Evolutionary conservation across 1,140 invertebrate genomes (phyloP), one percentile per base, ranked within the genome.

Genomic region (Philopotamus ludificatus): DNA sequence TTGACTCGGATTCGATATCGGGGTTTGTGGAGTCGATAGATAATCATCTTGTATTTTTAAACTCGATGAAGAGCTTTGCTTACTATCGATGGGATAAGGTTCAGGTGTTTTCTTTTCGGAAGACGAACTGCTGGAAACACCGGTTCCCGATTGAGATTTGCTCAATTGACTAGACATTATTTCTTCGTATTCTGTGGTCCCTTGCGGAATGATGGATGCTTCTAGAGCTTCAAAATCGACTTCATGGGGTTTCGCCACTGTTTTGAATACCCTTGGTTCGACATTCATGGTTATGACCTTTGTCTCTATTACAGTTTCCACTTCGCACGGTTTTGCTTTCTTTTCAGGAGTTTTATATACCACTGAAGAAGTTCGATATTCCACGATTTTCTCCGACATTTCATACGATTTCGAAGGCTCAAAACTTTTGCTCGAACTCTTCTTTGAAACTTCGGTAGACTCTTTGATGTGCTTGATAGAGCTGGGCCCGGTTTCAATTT

Each of bases 1-100:
- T 75, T 85, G 83, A 71, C 85, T 86, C 3, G 84, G 84, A 23
- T 78, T 77, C 28, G 85, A 86, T 53, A 83, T 77, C 23, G 85
- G 84, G 12, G 85, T 85, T 67, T 84, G 82, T 15, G 82, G 81
- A 10, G 82, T 81, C 23, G 81, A 80, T 23, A 80, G 58, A 71
- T 78, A 74, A 60, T 81, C 79, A 55, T 81, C 79, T 61, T 81
- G 79, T 42, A 77, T 79, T 72, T 77, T 79, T 44, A 81, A 72
- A 66, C 80, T 71, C 3, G 70, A 71, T 9, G 70, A 57, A 44
- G 70, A 71, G 28, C 70, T 71, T 60, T 71, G 70, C 25, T 71
- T 68, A 44, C 67, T 69, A 25, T 67, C 70, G 8, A 71, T 65
- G 7, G 62, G 54, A 44, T 68, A 71, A 10, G 62, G 50, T 59